Evolutionary conservation across 2,888 invertebrate species (phyloP).

Genomic region (Mellilla xanthometata): DNA sequence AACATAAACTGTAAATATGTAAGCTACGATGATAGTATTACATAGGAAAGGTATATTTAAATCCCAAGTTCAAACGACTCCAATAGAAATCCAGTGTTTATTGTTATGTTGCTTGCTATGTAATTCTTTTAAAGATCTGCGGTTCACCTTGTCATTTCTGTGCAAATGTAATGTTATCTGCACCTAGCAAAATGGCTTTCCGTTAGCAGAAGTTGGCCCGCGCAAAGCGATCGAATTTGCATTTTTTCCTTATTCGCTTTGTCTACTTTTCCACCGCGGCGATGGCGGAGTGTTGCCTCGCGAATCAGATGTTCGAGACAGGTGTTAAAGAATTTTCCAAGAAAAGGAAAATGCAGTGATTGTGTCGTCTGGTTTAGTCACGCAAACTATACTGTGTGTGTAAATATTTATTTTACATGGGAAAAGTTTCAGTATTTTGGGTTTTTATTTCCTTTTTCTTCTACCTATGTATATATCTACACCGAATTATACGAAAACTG

Average conservation of each 20-base stretch:
- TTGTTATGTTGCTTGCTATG: no score
- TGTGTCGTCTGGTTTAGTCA: constrained; percentile 19
- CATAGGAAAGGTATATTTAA: no score
- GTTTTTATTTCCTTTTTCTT: no score
- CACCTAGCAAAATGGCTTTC: constrained; percentile 27
- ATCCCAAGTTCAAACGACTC: no score
- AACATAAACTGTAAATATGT: no score
- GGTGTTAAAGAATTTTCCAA: constrained; percentile 26
- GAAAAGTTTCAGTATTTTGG: no score
- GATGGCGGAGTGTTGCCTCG: constrained; percentile 20
- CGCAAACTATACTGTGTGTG: constrained; percentile 14
- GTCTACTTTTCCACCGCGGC: constrained; percentile 21
- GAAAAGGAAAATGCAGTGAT: constrained; percentile 26
- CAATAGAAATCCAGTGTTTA: no score
- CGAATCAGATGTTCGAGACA: constrained; percentile 21
- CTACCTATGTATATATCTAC: no score
- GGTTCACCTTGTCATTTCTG: constrained; percentile 8
- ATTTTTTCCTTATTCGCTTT: constrained; percentile 35
- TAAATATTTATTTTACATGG: no score
- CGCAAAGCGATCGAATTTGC: constrained; percentile 33
- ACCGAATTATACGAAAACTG: no score
- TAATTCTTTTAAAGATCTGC: neutral
- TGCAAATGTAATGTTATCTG: constrained; percentile 25
- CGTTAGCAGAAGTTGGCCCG: constrained; percentile 27
- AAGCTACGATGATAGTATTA: no score